These are phyloP conservation scores for Euplagia quadripunctaria DNA, from an alignment of 2,888 invertebrate genomes.

Conservation along the genomic window DNA sequence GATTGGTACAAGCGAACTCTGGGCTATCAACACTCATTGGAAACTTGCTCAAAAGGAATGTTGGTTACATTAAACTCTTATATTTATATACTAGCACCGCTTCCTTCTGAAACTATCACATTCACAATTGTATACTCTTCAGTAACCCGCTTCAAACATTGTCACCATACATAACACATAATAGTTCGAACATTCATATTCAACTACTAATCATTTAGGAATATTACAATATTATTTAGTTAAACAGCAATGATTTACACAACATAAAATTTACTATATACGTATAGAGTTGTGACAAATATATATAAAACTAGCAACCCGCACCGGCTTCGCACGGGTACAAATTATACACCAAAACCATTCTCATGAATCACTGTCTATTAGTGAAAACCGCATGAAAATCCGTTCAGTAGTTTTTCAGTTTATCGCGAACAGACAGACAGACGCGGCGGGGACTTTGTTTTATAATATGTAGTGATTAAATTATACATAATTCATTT, in stretches of 20 bases:
- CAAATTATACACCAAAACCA: no score
- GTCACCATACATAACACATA: slow-evolving; percentile 13
- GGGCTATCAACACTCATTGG: slow-evolving; percentile 35
- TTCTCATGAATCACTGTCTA: no score
- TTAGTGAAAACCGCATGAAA: no score
- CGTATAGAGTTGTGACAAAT: slow-evolving; percentile 9
- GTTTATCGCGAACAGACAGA: no score
- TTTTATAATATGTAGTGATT: no score
- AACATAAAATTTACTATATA: neutral
- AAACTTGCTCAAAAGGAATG: slow-evolving; percentile 65
- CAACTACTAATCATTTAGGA: neutral
- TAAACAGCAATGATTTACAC: neutral
- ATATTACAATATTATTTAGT: neutral
- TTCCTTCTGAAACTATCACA: slow-evolving; percentile 62
- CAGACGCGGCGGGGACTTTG: no score
- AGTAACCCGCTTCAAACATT: slow-evolving; percentile 8
- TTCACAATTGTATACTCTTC: slow-evolving; percentile 53
- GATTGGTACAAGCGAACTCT: slow-evolving; percentile 53
- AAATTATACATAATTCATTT: neutral
- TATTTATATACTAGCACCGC: slow-evolving; percentile 74
- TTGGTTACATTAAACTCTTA: slow-evolving; percentile 61
- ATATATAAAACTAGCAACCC: neutral
- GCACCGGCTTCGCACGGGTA: no score
- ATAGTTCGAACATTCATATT: slow-evolving; percentile 3
- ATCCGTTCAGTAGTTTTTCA: no score